A percentile compares a stretch with the other conserved stretches of the same genome.
Evolutionary conservation across 2,113 vertebrate genomes (phyloP).

Genomic region (Rhinopomastus cyanomelas): DNA sequence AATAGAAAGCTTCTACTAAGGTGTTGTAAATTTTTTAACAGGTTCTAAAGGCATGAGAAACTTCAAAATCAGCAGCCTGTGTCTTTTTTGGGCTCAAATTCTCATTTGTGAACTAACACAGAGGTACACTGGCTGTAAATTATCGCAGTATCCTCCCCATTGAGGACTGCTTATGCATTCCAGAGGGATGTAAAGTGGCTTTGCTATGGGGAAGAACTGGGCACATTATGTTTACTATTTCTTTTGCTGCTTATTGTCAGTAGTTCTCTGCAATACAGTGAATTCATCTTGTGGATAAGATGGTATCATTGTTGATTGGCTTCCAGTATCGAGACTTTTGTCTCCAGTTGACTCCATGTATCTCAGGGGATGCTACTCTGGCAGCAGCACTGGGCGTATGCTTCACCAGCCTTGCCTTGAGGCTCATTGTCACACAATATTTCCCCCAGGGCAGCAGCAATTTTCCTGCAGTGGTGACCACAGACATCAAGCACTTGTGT

Average conservation of each 20-base stretch:
- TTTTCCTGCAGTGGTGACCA: not conserved
- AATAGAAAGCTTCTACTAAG: not conserved
- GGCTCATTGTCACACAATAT: not conserved
- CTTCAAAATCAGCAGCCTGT: not conserved
- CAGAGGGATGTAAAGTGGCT: not conserved
- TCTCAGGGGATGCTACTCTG: not conserved
- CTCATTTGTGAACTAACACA: not conserved
- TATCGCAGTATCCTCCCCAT: not conserved
- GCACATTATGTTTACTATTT: not conserved
- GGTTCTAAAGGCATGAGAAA: not conserved
- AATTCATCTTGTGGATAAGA: not conserved
- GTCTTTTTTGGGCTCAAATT: not conserved
- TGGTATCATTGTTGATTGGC: not conserved
- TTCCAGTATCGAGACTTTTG: not conserved
- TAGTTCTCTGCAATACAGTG: not conserved
- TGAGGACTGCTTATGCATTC: not conserved
- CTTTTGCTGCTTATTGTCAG: not conserved
- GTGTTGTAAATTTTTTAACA: not conserved
- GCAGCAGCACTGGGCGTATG: accelerated
- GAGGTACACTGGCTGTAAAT: not conserved
- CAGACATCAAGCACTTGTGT: not conserved
- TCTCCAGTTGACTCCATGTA: not conserved
- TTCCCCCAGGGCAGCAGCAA: not conserved
- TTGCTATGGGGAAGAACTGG: not conserved
- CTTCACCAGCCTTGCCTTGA: not conserved